phyloP scores from a whole-genome alignment of 2,888 invertebrate genomes.

The Hybos culiciformis region DNA sequence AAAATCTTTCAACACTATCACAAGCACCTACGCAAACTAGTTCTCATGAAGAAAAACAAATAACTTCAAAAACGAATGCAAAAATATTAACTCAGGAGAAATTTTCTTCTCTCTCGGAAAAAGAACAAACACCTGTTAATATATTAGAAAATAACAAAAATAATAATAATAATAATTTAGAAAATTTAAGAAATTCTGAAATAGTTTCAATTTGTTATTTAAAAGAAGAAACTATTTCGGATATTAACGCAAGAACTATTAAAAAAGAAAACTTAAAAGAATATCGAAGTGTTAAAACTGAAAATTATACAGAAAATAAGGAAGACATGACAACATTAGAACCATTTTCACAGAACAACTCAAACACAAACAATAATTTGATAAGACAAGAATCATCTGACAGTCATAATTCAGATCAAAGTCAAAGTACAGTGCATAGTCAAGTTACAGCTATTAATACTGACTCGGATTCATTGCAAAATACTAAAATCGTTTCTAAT shows the following conservation, averaged over 20 bases:
- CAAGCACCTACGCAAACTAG: neutral
- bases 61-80: neutral
- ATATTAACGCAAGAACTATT: neutral
- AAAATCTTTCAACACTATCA: conserved; percentile 30
- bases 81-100: too few species aligned
- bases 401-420: conserved; percentile 48
- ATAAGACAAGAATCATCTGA: conserved; percentile 45
- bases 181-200: neutral
- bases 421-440: conserved; percentile 41
- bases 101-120: too few species aligned
- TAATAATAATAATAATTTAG: neutral
- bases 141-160: neutral
- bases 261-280: neutral
- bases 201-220: neutral
- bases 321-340: neutral
- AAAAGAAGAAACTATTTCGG: neutral
- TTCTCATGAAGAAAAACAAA: conserved; percentile 2
- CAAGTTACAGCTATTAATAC: conserved; percentile 48
- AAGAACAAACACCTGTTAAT: neutral
- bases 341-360: conserved; percentile 2
- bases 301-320: conserved; percentile 1
- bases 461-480: too few species aligned
- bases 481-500: too few species aligned
- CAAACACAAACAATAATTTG: neutral
- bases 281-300: neutral